A percentile compares a stretch with the other conserved stretches of the same genome.
phyloP scores from a whole-genome alignment of 2,797 vertebrate species.

The Vireo griseus region DNA sequence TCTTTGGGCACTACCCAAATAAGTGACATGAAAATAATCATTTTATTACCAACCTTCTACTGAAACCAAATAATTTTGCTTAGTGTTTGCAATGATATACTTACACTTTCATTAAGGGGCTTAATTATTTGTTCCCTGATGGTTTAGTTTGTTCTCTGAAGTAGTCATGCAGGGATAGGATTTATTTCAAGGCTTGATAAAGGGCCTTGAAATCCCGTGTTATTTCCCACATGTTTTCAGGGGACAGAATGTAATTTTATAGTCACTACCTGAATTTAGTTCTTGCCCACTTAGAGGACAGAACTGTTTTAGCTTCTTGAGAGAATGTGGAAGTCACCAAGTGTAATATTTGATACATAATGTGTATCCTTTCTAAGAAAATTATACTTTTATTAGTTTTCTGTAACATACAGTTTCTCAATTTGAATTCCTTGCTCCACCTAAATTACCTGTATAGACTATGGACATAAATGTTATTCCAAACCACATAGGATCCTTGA shows the following conservation, averaged over 20 bases:
- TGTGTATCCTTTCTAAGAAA: background rate
- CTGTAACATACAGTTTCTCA: background rate
- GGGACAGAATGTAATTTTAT: background rate
- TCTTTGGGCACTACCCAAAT: background rate
- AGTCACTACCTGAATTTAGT: background rate
- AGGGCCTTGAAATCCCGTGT: background rate
- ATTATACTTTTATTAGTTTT: background rate
- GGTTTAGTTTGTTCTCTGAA: background rate
- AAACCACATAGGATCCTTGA: background rate
- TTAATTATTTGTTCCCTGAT: constrained; percentile 18
- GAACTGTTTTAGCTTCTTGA: background rate
- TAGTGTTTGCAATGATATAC: background rate
- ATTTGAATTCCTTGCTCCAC: background rate
- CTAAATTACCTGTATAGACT: background rate
- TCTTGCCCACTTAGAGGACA: background rate
- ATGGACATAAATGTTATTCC: background rate
- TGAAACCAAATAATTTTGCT: background rate
- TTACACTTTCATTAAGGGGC: background rate
- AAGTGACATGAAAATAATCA: background rate
- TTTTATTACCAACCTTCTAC: background rate
- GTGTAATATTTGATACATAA: background rate
- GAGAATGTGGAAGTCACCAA: background rate
- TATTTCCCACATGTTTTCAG: background rate
- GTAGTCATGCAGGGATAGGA: background rate
- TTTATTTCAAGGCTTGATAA: background rate